Conservation (phyloP, 1,140 invertebrate genomes). For the Orius insidiosus region DNA sequence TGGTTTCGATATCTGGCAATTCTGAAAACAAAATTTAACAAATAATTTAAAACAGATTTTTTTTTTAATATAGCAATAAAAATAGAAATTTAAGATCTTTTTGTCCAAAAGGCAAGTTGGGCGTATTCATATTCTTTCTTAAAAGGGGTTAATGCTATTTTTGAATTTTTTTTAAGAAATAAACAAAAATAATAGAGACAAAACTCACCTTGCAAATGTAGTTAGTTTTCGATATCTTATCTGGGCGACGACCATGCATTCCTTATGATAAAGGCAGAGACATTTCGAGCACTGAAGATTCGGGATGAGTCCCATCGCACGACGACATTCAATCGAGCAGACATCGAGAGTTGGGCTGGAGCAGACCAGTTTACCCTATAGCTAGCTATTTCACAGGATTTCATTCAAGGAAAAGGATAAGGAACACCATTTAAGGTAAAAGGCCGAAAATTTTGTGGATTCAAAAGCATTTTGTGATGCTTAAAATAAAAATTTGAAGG, state of each 20-base stretch:
- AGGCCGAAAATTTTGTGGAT: neutral
- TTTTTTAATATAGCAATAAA: too few relatives aligned
- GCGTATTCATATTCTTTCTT: too few relatives aligned
- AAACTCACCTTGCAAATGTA: conserved; percentile 56
- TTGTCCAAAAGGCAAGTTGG: too few relatives aligned
- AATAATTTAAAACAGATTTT: neutral
- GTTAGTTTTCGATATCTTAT: conserved; percentile 24
- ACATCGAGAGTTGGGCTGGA: conserved; percentile 28
- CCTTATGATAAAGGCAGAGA: conserved; percentile 68
- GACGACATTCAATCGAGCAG: conserved; percentile 60
- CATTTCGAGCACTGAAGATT: conserved; percentile 63
- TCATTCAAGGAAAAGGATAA: conserved; percentile 1
- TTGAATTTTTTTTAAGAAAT: too few relatives aligned
- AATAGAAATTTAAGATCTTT: too few relatives aligned
- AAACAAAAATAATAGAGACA: too few relatives aligned
- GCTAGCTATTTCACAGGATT: too few relatives aligned
- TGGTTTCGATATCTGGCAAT: neutral
- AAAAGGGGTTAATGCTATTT: too few relatives aligned
- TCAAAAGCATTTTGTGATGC: neutral
- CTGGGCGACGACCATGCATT: conserved; percentile 44
- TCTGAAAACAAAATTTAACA: neutral
- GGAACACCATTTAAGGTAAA: conserved; percentile 1
- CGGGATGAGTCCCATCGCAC: conserved; percentile 49
- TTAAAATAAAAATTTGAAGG: neutral
- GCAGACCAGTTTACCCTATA: conserved; percentile 6